These are phyloP conservation scores for Nephrocerus scutellatus DNA, from an alignment of 2,888 invertebrate species.

Conservation along the genomic window DNA sequence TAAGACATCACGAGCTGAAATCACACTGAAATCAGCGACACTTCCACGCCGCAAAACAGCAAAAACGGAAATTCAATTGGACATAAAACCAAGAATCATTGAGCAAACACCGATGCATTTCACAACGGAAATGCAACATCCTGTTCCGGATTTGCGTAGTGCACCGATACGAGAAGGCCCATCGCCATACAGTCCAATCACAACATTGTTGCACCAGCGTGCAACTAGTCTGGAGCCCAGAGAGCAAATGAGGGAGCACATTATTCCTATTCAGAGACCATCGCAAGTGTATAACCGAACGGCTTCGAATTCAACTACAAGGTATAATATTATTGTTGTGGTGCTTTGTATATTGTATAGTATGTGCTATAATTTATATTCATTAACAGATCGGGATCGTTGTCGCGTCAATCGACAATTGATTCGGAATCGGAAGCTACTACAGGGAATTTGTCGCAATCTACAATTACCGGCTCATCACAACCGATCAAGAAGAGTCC, in stretches of 20 bases:
- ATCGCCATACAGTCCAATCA: slow-evolving; percentile 42
- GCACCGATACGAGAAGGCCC: slow-evolving; percentile 46
- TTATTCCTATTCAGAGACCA: slow-evolving; percentile 59
- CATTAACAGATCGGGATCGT: slow-evolving; percentile 36
- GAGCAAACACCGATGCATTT: slow-evolving; percentile 49
- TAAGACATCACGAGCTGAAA: slow-evolving; percentile 59
- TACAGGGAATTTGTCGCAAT: slow-evolving; percentile 51
- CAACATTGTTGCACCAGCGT: slow-evolving; percentile 45
- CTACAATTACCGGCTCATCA: slow-evolving; percentile 50
- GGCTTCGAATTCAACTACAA: slow-evolving; percentile 40
- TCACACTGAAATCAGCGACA: slow-evolving; percentile 61
- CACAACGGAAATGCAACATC: slow-evolving; percentile 57
- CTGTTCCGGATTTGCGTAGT: slow-evolving; percentile 48
- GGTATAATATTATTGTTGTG: slow-evolving; percentile 25
- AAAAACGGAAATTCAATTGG: slow-evolving; percentile 58
- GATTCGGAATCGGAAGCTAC: slow-evolving; percentile 65
- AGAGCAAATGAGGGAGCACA: slow-evolving; percentile 53
- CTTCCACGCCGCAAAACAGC: slow-evolving; percentile 59
- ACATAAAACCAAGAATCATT: slow-evolving; percentile 48
- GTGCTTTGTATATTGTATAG: neutral
- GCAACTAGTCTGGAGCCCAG: slow-evolving; percentile 54
- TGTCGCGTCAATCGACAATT: slow-evolving; percentile 56
- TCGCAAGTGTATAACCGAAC: slow-evolving; percentile 41
- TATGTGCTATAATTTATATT: slow-evolving; percentile 3
- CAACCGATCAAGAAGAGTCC: slow-evolving; percentile 83